Base-by-base conservation (phyloP, 2,113 vertebrate species). In the Caranx melampygus region DNA sequence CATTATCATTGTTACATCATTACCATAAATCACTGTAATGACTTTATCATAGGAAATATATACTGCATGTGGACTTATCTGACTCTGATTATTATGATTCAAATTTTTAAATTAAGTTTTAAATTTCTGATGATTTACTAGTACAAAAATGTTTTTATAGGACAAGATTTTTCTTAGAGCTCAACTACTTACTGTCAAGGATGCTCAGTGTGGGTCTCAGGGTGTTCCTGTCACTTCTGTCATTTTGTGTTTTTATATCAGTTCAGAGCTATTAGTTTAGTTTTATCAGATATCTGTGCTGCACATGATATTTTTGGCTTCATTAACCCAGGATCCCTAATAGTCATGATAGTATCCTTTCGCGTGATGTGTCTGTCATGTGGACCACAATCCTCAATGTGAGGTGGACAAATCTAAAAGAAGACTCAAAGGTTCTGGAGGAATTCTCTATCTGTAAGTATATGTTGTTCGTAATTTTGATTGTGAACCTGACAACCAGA, bases 1-100 rank as follows among this genome's bases (percentile, higher is more conserved):
- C 44, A 57, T 47, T 33, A 54, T 60, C 61, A 87, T 65, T 64
- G 42, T 75, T 40, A 40, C 34, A 37, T 37, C 66, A 68, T 14
- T 31, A 33, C 3, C 18, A 18, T 11, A 47, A 33, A 69, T 69
- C 34, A 81, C 18, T 49, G 15, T 35, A 63, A 73, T 40, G 59
- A 58, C n/a, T 65, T 1, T 15, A 58, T 62, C 40, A 55, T 45
- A 67, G 34, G 35, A 20, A 78, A 63, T 45, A 26, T 52, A 44
- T 52, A 44, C 67, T 63, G 52, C 47, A 31, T 70, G 60, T 61
- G 45, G 69, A 40, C 33, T 33, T 37, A 26, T 52, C n/a, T 40
- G 40, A 62, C 58, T 85, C 37, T 1, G 52, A 65, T 44, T 26
- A 35, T 65, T 58, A 34, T 14, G 2, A 49, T 15, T 21, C 54